Conservation (phyloP, 1,140 invertebrate genomes). For the Listronotus bonariensis region DNA sequence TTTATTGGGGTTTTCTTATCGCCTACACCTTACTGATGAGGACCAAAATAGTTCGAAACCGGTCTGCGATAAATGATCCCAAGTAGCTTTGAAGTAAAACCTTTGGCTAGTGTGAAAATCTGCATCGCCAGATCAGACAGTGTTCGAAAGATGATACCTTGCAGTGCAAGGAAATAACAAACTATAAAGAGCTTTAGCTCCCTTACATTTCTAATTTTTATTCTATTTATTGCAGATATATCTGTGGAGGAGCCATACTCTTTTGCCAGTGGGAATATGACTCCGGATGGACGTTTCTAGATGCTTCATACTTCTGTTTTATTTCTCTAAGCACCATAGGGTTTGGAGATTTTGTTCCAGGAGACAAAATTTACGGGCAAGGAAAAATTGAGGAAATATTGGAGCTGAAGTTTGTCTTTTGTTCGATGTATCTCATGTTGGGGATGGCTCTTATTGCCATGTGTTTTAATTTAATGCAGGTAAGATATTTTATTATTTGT, state of each 20-base stretch:
- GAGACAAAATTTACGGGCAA: conserved; percentile 66
- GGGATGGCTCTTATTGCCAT: conserved; percentile 98
- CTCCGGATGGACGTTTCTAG: conserved; percentile 76
- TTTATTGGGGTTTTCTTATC: too few relatives aligned
- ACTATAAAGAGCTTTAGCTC: too few relatives aligned
- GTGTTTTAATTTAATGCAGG: conserved; percentile 98
- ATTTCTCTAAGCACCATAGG: conserved; percentile 91
- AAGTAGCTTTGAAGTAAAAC: too few relatives aligned
- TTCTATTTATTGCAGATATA: conserved; percentile 64
- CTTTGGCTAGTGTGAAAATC: too few relatives aligned
- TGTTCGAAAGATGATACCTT: too few relatives aligned
- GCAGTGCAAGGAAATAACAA: too few relatives aligned
- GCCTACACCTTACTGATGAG: too few relatives aligned
- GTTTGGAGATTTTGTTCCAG: conserved; percentile 91
- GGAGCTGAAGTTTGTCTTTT: conserved; percentile 81
- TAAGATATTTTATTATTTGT: conserved; percentile 50
- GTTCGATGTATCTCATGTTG: conserved; percentile 87
- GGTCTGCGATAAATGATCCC: too few relatives aligned
- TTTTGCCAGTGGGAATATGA: conserved; percentile 80
- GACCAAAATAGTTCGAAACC: too few relatives aligned
- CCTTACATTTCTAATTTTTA: too few relatives aligned
- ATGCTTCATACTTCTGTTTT: conserved; percentile 93
- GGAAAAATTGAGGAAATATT: conserved; percentile 59
- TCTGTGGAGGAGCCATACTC: conserved; percentile 84
- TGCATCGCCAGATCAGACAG: too few relatives aligned